phyloP scores from a whole-genome alignment of 2,888 invertebrate genomes.

The Nomada ruficornis region DNA sequence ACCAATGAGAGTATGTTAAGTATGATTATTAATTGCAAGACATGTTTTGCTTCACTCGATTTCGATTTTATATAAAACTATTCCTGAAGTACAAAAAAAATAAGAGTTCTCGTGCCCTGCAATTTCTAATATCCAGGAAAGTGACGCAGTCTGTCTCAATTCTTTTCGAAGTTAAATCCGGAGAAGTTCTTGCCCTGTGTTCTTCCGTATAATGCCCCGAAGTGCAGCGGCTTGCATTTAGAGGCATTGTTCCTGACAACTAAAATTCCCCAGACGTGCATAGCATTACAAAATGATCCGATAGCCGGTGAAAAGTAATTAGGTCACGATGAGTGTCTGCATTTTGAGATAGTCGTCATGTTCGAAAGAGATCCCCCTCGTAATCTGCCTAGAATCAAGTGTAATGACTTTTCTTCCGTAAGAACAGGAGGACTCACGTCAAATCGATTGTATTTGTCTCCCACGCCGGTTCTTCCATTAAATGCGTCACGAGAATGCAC shows the following conservation, averaged over 20 bases:
- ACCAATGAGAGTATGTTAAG: no score
- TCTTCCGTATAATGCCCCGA: conserved; percentile 38
- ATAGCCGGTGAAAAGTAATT: conserved; percentile 62
- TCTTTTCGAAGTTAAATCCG: conserved; percentile 34
- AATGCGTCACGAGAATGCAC: conserved; percentile 38
- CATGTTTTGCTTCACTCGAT: no score
- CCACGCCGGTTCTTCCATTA: conserved; percentile 14
- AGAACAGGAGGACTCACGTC: conserved; percentile 9
- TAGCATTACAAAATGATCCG: conserved; percentile 56
- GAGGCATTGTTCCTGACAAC: conserved; percentile 49
- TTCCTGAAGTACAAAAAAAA: not conserved
- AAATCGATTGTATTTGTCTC: conserved; percentile 42
- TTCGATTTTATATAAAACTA: not conserved
- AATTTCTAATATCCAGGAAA: conserved; percentile 3
- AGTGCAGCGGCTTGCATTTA: conserved; percentile 47
- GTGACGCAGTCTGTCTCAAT: conserved; percentile 8
- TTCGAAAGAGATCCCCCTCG: conserved; percentile 48
- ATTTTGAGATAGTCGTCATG: conserved; percentile 46
- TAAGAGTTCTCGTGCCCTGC: not conserved
- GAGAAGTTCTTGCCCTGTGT: conserved; percentile 24
- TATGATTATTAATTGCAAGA: no score
- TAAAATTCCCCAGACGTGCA: conserved; percentile 47
- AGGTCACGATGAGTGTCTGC: conserved; percentile 59
- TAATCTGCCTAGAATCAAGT: conserved; percentile 48
- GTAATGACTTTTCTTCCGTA: conserved; percentile 38